These are phyloP conservation scores for Epinotia brunnichana DNA, from an alignment of 2,888 invertebrate species.

Conservation along the genomic window DNA sequence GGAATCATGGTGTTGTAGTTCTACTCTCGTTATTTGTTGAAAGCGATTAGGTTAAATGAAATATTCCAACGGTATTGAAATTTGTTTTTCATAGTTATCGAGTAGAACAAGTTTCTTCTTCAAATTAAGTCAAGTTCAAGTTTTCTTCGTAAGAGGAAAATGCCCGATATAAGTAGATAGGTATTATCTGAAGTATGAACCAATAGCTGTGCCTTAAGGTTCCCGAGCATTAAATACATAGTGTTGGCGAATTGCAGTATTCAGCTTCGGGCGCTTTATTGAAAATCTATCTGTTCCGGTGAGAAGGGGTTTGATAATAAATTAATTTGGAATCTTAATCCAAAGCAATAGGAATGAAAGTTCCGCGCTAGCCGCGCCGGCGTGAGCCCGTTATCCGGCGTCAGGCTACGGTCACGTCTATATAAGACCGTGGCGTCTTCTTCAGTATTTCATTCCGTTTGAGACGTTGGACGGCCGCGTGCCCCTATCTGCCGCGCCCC, in stretches of 20 bases:
- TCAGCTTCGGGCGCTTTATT: slow-evolving; percentile 79
- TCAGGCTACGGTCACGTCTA: slow-evolving; percentile 83
- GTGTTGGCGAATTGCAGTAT: slow-evolving; percentile 76
- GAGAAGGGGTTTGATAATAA: slow-evolving; percentile 58
- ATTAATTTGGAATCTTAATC: slow-evolving; percentile 60
- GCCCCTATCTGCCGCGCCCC: slow-evolving; percentile 59
- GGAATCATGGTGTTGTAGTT: neutral
- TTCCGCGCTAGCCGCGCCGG: slow-evolving; percentile 61
- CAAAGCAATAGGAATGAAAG: slow-evolving; percentile 61
- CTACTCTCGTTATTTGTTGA: no score
- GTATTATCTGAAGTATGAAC: neutral
- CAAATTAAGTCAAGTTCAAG: no score
- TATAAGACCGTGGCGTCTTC: slow-evolving; percentile 82
- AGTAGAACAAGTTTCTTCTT: no score
- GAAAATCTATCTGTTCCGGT: slow-evolving; percentile 79
- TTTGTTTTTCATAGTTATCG: no score
- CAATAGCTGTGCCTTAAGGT: slow-evolving; percentile 49
- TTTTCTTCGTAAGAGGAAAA: neutral
- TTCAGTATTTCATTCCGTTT: slow-evolving; percentile 83
- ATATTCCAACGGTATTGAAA: neutral
- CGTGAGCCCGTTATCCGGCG: slow-evolving; percentile 81
- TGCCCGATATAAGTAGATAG: neutral
- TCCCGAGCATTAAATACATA: slow-evolving; percentile 57
- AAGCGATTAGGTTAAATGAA: slow-evolving; percentile 19
- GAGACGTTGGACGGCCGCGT: slow-evolving; percentile 73